Conservation (phyloP, 23 tunicate genomes). For the Diplosoma virens region DNA sequence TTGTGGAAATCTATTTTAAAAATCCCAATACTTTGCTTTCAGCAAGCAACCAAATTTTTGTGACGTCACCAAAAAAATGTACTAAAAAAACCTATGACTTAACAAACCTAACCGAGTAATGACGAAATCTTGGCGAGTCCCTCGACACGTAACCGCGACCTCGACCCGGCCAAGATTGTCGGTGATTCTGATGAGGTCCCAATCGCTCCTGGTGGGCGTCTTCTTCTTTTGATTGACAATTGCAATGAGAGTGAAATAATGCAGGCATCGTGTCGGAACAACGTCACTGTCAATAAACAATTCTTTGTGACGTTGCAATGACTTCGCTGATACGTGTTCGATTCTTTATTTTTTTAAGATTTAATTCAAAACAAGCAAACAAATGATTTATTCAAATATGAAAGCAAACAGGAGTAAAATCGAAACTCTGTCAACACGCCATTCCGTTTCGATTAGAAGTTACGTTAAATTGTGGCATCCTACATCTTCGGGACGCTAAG, state of each 20-base stretch:
- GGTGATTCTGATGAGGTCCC: conserved; percentile 36
- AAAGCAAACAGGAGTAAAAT: too few species aligned
- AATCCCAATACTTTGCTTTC: too few species aligned
- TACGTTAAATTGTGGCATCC: neutral
- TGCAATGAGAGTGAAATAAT: conserved; percentile 40
- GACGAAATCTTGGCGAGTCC: conserved; percentile 1
- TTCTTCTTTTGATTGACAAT: conserved; percentile 26
- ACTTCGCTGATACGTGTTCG: too few species aligned
- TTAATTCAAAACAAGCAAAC: too few species aligned
- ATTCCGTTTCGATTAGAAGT: too few species aligned
- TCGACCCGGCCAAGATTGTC: conserved; percentile 10
- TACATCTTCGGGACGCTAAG: conserved; percentile 34
- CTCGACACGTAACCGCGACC: conserved; percentile 24
- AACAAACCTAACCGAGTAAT: conserved; percentile 30
- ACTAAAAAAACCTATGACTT: neutral
- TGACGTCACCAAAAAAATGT: too few species aligned
- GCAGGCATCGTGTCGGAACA: conserved; percentile 10
- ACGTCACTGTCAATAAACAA: neutral
- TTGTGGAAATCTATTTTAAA: too few species aligned
- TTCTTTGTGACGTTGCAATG: too few species aligned
- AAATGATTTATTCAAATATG: too few species aligned
- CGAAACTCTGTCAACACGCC: too few species aligned
- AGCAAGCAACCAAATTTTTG: too few species aligned
- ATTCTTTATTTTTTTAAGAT: too few species aligned
- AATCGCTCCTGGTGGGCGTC: conserved; percentile 28